These are phyloP conservation scores for Meganola albula DNA, from an alignment of 2,888 invertebrate genomes.

Conservation along the genomic window DNA sequence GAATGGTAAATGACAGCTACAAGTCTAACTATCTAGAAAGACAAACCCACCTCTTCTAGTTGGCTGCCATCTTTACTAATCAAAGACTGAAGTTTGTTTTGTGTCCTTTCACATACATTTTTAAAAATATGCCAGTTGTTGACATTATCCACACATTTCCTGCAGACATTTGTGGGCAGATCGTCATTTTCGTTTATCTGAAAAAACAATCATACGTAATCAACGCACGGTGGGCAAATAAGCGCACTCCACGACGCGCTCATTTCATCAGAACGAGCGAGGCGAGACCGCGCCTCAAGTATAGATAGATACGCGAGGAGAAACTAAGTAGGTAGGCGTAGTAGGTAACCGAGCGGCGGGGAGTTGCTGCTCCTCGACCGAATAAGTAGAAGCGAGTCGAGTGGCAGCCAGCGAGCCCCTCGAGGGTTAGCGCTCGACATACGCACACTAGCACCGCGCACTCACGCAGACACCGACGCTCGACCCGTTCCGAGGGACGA, in stretches of 20 bases:
- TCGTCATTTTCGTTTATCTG: constrained; percentile 81
- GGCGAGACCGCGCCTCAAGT: constrained; percentile 68
- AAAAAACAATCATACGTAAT: constrained; percentile 69
- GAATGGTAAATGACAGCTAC: constrained; percentile 43
- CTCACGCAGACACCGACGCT: constrained; percentile 72
- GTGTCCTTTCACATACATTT: constrained; percentile 80
- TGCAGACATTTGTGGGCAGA: constrained; percentile 81
- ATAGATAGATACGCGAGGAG: constrained; percentile 68
- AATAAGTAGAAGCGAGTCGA: constrained; percentile 75
- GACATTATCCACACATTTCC: constrained; percentile 79
- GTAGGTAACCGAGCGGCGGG: constrained; percentile 61
- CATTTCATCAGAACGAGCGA: constrained; percentile 63
- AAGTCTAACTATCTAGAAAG: constrained; percentile 51
- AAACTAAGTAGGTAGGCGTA: constrained; percentile 75
- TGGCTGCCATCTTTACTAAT: constrained; percentile 71
- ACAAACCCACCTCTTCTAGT: constrained; percentile 70
- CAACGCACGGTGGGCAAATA: constrained; percentile 57
- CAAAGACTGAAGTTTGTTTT: constrained; percentile 80
- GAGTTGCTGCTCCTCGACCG: constrained; percentile 71
- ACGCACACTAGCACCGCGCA: constrained; percentile 65
- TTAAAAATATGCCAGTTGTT: constrained; percentile 83
- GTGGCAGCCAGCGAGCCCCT: constrained; percentile 73
- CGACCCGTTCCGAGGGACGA: constrained; percentile 62
- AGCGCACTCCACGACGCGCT: constrained; percentile 56
- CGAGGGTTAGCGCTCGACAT: constrained; percentile 76